Evolutionary conservation across 2,888 invertebrate genomes (phyloP), one percentile per base, ranked within the genome.

Genomic region (Himalopsyche tibetana): DNA sequence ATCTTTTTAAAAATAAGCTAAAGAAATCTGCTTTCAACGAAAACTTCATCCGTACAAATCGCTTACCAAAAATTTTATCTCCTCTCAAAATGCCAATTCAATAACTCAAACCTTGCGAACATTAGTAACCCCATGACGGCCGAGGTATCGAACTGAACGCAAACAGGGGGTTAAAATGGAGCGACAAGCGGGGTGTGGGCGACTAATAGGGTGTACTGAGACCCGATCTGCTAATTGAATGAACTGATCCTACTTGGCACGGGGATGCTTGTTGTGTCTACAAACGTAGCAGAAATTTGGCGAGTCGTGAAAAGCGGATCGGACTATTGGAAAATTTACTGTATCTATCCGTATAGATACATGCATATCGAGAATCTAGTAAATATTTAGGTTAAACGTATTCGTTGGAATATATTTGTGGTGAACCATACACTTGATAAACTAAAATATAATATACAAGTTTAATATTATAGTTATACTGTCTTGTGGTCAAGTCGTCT

Each of bases 161-260:
- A 84, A 84, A 84, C 56, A 84, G 56, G 36, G 36, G 36, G 80
- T 36, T 19, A 8, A 45, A 45, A 74, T 74, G 11, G 42, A 45
- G 55, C 17, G 45, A 69, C n/a, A 17, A 38, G 40, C 36, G 9
- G n/a, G 79, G 55, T n/a, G 55, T 11, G 36, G 79, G 55, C 5
- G 40, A 11, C 40, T 80, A 84, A 84, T 55, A 55, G 80, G 19
- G 56, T 55, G 38, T 40, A 55, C 28, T 42, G 80, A 80, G 83
- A 55, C 40, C 38, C 56, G 36, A 55, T 84, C 80, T 84, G 81
- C 84, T 87, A 87, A 87, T 85, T 87, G 87, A 87, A 87, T 87
- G 81, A 87, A 55, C 83, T 55, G 83, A 87, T 85, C 87, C 74
- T 51, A 80, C 81, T 85, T 82, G 86, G 84, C 82, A 63, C 83